Percentiles rank a stretch among this genome's conserved stretches.
Evolutionary conservation across 2,888 invertebrate species (phyloP).

Genomic region (Lasioglossum villosulum): DNA sequence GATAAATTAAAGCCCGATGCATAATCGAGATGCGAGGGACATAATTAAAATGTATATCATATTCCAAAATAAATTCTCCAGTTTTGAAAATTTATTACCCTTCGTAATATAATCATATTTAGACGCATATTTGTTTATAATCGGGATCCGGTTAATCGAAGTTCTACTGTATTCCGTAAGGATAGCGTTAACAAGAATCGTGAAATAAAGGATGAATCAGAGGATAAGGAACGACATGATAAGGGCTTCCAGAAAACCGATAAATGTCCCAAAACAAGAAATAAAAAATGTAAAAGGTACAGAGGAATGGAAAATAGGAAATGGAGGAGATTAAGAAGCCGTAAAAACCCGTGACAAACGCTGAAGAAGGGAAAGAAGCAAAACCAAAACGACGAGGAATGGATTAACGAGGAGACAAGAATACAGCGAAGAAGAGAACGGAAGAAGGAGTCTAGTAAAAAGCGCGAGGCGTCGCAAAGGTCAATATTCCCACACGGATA

Average conservation of each 20-base stretch:
- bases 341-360: not conserved
- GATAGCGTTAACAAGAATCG: too few species aligned
- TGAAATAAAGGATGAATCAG: not conserved
- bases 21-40: too few species aligned
- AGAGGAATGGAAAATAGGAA: not conserved
- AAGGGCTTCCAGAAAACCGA: not conserved
- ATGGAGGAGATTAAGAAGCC: not conserved
- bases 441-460: not conserved
- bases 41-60: too few species aligned
- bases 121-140: too few species aligned
- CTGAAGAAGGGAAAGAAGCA: not conserved
- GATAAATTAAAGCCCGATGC: too few species aligned
- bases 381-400: not conserved
- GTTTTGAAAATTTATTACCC: too few species aligned
- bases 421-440: not conserved
- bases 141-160: too few species aligned
- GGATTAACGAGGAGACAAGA: not conserved
- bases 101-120: too few species aligned
- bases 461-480: constrained; percentile 9
- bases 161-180: too few species aligned
- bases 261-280: not conserved
- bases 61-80: too few species aligned
- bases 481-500: constrained; percentile 7
- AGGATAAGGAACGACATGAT: not conserved
- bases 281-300: not conserved